Evolutionary conservation across 2,797 vertebrate genomes (phyloP), one percentile per base, ranked within the genome.

Genomic region (Enteromius thamalakanensis): DNA sequence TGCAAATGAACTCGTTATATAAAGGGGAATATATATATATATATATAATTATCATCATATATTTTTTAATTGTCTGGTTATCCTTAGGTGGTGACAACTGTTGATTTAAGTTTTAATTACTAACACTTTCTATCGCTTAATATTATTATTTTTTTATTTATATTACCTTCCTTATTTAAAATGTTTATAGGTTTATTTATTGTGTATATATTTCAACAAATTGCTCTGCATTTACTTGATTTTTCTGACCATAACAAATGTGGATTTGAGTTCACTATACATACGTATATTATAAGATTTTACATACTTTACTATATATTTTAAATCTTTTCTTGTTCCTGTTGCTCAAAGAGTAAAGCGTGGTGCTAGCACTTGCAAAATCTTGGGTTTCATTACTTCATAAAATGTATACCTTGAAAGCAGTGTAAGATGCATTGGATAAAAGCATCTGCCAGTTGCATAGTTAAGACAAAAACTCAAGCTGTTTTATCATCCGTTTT

Each of bases 401-500:
- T 37, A 4, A 55, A 14, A 55, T 55, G 6, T 55, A 53, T 51
- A 55, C 29, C 21, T 75, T 23, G 21, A 42, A 40, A 26, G 34
- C 53, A 42, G 34, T 6, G 3, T 15, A 76, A 17, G 47, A 37
- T 75, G 32, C 51, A 58, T 58, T 58, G 21, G 21, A 40, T 76
- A 40, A 58, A 58, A 40, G 8, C 6, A 10, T 58, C 49, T 53
- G 11, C n/a, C 51, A 58, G 15, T 26, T 60, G 51, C 34, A 26
- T 23, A n/a, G n/a, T n/a, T 19, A 72, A 40, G 14, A 58, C 34
- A 77, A 60, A 64, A 60, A 19, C 75, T 51, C 49, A 70, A 49
- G 40, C 64, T 17, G 14, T 32, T 32, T 64, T 75, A 34, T 74
- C 10, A 60, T 79, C 17, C 19, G 32, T 84, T 77, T 51, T 23